Evolutionary conservation across 2,797 vertebrate species (phyloP).

Genomic region (Acanthornis magna): DNA sequence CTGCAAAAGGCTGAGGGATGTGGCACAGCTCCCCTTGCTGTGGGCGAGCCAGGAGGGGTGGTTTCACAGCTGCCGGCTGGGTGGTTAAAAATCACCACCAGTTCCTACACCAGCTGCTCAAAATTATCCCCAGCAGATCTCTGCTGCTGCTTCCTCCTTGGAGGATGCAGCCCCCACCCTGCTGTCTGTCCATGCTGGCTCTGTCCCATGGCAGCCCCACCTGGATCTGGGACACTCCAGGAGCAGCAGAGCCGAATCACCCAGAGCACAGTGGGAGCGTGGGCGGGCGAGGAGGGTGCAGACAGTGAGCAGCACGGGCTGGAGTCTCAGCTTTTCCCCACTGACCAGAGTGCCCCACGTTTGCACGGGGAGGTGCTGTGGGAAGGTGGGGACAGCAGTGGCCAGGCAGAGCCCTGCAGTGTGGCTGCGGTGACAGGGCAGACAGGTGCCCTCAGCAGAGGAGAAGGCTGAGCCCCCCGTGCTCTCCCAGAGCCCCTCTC

Average conservation of each 20-base stretch:
- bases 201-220: neutral
- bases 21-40: fast-evolving
- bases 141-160: neutral
- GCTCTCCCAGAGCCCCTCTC: neutral
- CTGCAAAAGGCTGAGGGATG: neutral
- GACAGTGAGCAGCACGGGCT: neutral
- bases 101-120: neutral
- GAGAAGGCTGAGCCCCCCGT: neutral
- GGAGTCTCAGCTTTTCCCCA: neutral
- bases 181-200: neutral
- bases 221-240: fast-evolving
- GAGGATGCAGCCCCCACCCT: neutral
- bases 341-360: fast-evolving
- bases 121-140: neutral
- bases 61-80: neutral
- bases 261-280: fast-evolving
- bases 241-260: fast-evolving
- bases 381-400: neutral
- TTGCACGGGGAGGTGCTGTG: fast-evolving
- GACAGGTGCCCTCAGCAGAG: neutral
- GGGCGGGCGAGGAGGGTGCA: neutral
- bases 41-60: neutral
- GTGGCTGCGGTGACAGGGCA: neutral
- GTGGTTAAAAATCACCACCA: neutral
- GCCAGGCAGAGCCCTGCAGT: neutral